Percentiles rank a stretch among this genome's conserved stretches.
Conservation (phyloP, 2,113 vertebrate species). For the Arenaria interpres region DNA sequence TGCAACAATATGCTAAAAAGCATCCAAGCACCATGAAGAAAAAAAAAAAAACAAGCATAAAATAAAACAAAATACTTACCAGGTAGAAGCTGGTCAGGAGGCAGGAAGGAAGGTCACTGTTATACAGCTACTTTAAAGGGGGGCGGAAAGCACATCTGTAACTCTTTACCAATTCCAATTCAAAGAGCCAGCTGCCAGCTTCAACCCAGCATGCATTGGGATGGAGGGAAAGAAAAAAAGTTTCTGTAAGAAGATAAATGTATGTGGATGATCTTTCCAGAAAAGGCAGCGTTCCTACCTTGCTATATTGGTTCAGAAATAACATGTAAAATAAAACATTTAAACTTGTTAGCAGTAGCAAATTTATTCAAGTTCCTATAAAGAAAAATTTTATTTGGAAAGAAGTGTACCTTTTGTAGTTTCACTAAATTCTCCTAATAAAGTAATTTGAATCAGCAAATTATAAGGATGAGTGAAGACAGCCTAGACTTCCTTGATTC, state of each 20-base stretch:
- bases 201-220: background rate
- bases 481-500: background rate
- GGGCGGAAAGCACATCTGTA: background rate
- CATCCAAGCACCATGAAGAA: background rate
- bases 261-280: background rate
- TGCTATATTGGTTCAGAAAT: background rate
- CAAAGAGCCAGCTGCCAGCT: background rate
- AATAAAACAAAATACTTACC: background rate
- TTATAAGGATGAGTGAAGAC: background rate
- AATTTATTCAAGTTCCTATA: background rate
- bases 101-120: background rate
- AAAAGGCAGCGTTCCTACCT: background rate
- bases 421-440: background rate
- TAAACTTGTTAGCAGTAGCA: background rate
- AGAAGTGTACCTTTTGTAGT: background rate
- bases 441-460: background rate
- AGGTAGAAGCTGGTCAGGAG: background rate
- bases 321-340: background rate
- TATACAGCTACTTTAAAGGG: background rate
- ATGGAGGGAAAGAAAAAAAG: accelerated
- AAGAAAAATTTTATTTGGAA: background rate
- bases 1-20: background rate
- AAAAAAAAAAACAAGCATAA: background rate
- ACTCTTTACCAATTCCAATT: background rate
- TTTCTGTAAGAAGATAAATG: background rate